These are phyloP conservation scores for Engraulis encrasicolus DNA, from an alignment of 2,113 vertebrate species.

Conservation along the genomic window DNA sequence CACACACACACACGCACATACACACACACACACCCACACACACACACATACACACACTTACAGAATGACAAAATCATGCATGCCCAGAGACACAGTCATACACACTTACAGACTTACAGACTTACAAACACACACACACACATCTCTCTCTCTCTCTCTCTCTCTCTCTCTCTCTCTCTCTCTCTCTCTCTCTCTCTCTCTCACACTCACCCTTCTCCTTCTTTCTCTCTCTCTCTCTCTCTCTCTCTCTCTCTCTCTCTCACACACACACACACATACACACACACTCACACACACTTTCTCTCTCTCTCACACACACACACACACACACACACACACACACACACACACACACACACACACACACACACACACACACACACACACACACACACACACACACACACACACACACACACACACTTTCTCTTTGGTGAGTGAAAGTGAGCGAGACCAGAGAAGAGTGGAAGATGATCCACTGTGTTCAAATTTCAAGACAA, in stretches of 20 bases:
- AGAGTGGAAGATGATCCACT: constrained; percentile 5
- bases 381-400: background rate
- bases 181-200: too few species aligned
- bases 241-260: too few species aligned
- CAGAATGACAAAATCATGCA: too few species aligned
- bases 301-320: background rate
- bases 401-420: background rate
- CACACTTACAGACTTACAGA: background rate
- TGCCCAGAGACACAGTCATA: background rate
- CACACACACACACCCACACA: constrained; percentile 86
- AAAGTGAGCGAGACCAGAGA: background rate
- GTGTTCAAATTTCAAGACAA: background rate
- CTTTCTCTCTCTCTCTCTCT: too few species aligned
- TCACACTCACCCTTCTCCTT: too few species aligned
- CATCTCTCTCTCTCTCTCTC: too few species aligned
- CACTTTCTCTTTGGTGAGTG: background rate
- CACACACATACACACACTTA: constrained; percentile 57
- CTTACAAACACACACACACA: background rate
- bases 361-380: background rate
- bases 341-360: background rate
- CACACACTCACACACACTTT: too few species aligned
- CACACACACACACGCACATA: constrained; percentile 72
- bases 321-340: background rate
- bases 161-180: too few species aligned
- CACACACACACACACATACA: too few species aligned